Percentiles rank a stretch among this genome's conserved stretches.
Evolutionary conservation across 2,888 invertebrate genomes (phyloP).

Genomic region (Rhopalosiphum nymphaeae): DNA sequence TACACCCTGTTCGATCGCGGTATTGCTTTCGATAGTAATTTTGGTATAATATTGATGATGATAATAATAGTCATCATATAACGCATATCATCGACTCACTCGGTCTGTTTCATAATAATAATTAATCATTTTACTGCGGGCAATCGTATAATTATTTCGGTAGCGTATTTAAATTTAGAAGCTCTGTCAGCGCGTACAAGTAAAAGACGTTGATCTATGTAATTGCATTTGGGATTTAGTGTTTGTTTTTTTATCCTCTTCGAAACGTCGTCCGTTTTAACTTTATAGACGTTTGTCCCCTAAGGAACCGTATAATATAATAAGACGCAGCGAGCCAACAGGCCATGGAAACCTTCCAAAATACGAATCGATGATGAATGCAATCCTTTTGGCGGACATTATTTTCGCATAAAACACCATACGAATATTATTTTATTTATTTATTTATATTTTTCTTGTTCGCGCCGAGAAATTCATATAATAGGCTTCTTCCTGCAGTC

Average conservation of each 20-base stretch:
- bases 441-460: background rate
- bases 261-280: slow-evolving; percentile 1
- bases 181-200: background rate
- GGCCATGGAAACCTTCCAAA: slow-evolving; percentile 53
- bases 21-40: background rate
- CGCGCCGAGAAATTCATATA: background rate
- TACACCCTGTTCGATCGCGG: background rate
- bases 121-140: slow-evolving; percentile 13
- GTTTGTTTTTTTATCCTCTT: background rate
- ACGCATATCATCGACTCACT: background rate
- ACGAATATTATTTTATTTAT: background rate
- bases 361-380: slow-evolving; percentile 28
- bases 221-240: slow-evolving; percentile 49
- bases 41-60: background rate
- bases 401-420: slow-evolving; percentile 18
- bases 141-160: background rate
- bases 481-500: background rate
- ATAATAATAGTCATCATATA: background rate
- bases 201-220: slow-evolving; percentile 54
- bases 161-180: slow-evolving; percentile 46
- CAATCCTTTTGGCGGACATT: slow-evolving; percentile 24
- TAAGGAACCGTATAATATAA: slow-evolving; percentile 10
- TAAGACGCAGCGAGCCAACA: slow-evolving; percentile 18
- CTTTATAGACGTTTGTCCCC: slow-evolving; percentile 44
- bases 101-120: background rate